Conservation (phyloP, 1,140 invertebrate species). For the Hycleus phaleratus region DNA sequence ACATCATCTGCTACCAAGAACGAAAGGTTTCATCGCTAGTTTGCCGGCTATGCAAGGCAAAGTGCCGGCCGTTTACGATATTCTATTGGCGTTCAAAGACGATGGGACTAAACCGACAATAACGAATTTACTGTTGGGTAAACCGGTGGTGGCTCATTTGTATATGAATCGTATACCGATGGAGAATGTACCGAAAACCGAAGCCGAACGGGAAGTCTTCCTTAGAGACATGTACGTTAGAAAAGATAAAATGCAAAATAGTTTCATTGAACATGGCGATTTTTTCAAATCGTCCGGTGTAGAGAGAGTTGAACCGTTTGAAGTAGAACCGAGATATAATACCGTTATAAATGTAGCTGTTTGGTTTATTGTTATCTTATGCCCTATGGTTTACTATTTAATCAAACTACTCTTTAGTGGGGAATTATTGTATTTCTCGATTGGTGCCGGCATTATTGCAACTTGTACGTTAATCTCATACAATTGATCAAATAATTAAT, state of each 20-base stretch:
- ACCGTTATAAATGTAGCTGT: conserved; percentile 62
- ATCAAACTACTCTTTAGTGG: conserved; percentile 61
- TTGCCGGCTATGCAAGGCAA: conserved; percentile 63
- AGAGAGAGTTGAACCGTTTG: conserved; percentile 49
- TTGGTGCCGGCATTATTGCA: conserved; percentile 56
- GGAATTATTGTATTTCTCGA: conserved; percentile 60
- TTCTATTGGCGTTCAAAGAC: conserved; percentile 70
- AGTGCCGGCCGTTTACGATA: conserved; percentile 79
- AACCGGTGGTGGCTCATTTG: conserved; percentile 65
- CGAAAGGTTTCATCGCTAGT: conserved; percentile 81
- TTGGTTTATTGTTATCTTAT: conserved; percentile 63
- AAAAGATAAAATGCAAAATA: conserved; percentile 78
- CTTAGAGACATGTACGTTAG: conserved; percentile 69
- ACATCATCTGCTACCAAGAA: conserved; percentile 87
- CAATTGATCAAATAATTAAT: not conserved
- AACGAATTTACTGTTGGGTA: conserved; percentile 73
- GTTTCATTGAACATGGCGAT: conserved; percentile 73
- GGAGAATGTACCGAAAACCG: conserved; percentile 69
- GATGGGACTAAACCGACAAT: conserved; percentile 65
- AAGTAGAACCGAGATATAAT: conserved; percentile 50
- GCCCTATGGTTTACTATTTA: conserved; percentile 64
- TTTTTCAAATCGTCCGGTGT: conserved; percentile 71
- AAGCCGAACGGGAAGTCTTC: conserved; percentile 71
- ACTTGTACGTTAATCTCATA: conserved; percentile 56
- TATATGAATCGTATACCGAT: conserved; percentile 76